Evolutionary conservation across 2,113 vertebrate species (phyloP), one percentile per base, ranked within the genome.

Genomic region (Bubo bubo): DNA sequence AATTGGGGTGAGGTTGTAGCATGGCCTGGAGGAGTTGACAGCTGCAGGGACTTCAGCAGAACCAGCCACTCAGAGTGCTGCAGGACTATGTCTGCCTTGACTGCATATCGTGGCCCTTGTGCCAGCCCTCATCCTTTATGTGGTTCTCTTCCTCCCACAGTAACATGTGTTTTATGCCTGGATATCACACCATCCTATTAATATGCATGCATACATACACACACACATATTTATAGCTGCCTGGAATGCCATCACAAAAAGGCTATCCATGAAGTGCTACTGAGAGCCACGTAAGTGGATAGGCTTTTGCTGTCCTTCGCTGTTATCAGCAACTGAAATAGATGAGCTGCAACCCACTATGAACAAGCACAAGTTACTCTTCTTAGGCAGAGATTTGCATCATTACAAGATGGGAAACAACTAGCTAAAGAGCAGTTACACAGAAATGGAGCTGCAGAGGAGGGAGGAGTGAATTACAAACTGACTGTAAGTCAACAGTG

Each of bases 271-370:
- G 19, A 53, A 93, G 71, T 73, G 19, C 41, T 64, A 15, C 55
- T 4, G 5, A 15, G 37, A 92, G 23, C 43, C 37, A 10, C 0
- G 0, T 47, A 53, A 71, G 56, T 12, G 22, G 37, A 14, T n/a
- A 60, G 43, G 39, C 35, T 66, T 90, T 93, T 83, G 43, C n/a
- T 73, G 74, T 90, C 74, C 77, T 93, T 76, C 60, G 30, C 70
- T 88, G 66, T 77, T 87, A 68, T 26, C 67, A 75, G 84, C 52
- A 63, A 35, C 86, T 75, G 64, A 94, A 96, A 81, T 10, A 81
- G 56, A 86, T 41, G 45, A 92, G 68, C 86, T 89, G 64, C 84
- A 94, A 19, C 68, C 77, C 60, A 37, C 86, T 92, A 30, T 79
- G 62, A 71, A 74, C 16, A 81, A 64, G 39, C 43, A 59, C 32